Base-by-base conservation (phyloP, 1,140 invertebrate genomes). In the Microplitis demolitor region DNA sequence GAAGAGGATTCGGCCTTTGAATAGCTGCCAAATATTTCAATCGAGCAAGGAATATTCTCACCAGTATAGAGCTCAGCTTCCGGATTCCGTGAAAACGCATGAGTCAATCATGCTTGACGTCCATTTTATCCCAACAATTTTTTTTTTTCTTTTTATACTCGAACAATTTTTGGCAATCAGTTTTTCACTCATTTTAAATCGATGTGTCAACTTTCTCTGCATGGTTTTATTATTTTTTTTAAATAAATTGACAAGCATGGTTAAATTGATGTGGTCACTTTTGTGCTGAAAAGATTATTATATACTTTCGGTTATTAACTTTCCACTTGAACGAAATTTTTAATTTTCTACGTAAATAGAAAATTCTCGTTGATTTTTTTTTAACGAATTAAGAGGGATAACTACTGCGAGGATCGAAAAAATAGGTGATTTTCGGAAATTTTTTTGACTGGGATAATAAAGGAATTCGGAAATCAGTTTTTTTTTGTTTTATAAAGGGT, bases 11-110 rank as follows among this genome's bases (percentile, higher is more conserved):
- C 4, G 37, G 69, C 67, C 74, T 82, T 83, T 83, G 79, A 82
- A 81, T 72, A 76, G 66, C 45, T 82, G 82, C 81, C 80, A 83
- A 71, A 75, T 74, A 79, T 83, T 83, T 83, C 81, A 81, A 83
- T 83, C 77, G 81, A 76, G 71, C 74, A 24, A 31, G 56, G 16
- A 58, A 31, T 58, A 58, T 58, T 58, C 56, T 58, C 56, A 58
- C 16, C 6, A 24, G 24, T 24, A 24, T 24, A 24, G 14, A 58
- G 9, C 54, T 58, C 56, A 31, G 24, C 56, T 58, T 58, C 56
- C 56, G 56, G 9, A 33, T 24, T 58, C 4, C 9, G 9, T 24
- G 9, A 31, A 58, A 58, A 58, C 56, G 56, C 24, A 58, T 58
- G 24, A 58, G 56, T 58, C 56, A 58, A 58, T 34, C 56, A 58